Conservation (phyloP, 2,888 invertebrate genomes). For the Chloroclysta siterata region DNA sequence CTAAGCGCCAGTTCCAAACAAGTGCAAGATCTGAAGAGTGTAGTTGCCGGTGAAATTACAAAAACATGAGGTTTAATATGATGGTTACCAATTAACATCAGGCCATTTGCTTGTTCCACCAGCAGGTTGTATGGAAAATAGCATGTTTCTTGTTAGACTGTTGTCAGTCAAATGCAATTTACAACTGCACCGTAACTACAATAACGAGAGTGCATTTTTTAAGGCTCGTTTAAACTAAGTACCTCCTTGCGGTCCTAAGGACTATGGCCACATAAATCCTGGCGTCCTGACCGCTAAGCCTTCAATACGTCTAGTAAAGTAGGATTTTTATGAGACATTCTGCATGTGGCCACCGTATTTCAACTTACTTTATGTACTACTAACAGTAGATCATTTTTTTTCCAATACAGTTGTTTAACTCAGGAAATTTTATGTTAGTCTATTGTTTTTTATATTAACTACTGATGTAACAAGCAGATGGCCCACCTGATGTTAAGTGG, state of each 20-base stretch:
- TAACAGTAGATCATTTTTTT: neutral
- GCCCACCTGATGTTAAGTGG: too few species aligned
- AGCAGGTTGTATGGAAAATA: too few species aligned
- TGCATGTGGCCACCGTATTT: conserved; percentile 20
- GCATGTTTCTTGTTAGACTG: neutral
- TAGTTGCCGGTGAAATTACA: too few species aligned
- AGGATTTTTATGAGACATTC: conserved; percentile 25
- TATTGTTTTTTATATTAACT: too few species aligned
- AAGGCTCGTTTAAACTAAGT: conserved; percentile 17
- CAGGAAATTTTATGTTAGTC: too few species aligned
- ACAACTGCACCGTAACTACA: neutral
- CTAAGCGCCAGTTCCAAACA: too few species aligned
- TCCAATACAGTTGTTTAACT: too few species aligned
- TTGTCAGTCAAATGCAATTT: neutral
- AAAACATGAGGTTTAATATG: too few species aligned
- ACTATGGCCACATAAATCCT: conserved; percentile 29
- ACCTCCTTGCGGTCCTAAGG: conserved; percentile 14
- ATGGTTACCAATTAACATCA: too few species aligned
- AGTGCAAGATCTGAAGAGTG: too few species aligned
- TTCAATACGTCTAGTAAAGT: conserved; percentile 29
- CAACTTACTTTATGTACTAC: conserved; percentile 12
- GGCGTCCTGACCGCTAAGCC: conserved; percentile 23
- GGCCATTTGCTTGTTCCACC: too few species aligned
- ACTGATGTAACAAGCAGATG: too few species aligned
- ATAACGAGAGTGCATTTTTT: neutral